Conservation (phyloP, 1,140 invertebrate genomes). For the Drosophila kohkoa region DNA sequence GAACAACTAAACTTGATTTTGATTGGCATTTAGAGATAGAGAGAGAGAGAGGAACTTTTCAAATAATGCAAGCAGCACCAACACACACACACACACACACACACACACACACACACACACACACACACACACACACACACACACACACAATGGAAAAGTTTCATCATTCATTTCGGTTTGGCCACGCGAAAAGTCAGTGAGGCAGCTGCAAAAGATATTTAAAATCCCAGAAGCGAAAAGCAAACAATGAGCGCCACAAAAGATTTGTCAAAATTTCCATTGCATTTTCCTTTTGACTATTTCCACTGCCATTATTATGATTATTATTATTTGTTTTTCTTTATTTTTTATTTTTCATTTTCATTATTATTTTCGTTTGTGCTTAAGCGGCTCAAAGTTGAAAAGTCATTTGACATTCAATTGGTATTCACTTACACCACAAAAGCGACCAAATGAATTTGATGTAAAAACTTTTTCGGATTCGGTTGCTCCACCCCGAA, state of each 20-base stretch:
- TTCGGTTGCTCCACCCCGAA: not conserved
- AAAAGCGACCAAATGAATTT: slow-evolving; percentile 74
- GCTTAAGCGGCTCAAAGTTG: slow-evolving; percentile 52
- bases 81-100: not conserved
- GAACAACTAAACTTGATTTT: slow-evolving; percentile 12
- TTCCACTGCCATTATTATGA: slow-evolving; percentile 7
- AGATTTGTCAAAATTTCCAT: slow-evolving; percentile 30
- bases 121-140: not conserved
- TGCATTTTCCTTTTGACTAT: slow-evolving; percentile 19
- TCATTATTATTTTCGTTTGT: not conserved
- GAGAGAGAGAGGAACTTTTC: not conserved
- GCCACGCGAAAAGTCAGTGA: slow-evolving; percentile 10
- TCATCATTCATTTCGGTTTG: slow-evolving; percentile 7
- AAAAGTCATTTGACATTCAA: slow-evolving; percentile 77
- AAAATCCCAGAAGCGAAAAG: slow-evolving; percentile 8
- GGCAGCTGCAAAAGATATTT: slow-evolving; percentile 31
- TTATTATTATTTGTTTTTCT: slow-evolving; percentile 33
- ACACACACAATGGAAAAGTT: slow-evolving; percentile 20
- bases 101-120: not conserved
- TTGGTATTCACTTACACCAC: slow-evolving; percentile 58
- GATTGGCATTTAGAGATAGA: slow-evolving; percentile 11
- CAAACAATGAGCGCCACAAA: slow-evolving; percentile 23
- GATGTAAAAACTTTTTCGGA: slow-evolving; percentile 67
- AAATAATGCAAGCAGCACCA: not conserved
- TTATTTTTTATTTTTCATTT: slow-evolving; percentile 13